These are phyloP conservation scores for Megaleporinus macrocephalus DNA, from an alignment of 2,113 vertebrate genomes.

Conservation along the genomic window DNA sequence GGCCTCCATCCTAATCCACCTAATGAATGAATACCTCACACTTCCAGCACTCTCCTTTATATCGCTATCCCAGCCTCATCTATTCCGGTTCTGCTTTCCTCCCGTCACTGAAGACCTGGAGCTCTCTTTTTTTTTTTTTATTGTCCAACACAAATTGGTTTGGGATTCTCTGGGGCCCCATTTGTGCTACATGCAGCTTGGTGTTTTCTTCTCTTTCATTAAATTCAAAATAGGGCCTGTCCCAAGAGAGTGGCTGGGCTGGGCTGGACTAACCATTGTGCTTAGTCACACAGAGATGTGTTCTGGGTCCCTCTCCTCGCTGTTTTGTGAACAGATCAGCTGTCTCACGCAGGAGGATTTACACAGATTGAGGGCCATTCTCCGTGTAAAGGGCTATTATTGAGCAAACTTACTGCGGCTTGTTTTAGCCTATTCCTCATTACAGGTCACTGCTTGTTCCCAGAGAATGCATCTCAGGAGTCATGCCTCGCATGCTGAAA, in stretches of 20 bases:
- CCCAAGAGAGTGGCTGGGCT: conserved; percentile 64
- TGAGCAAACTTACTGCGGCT: conserved; percentile 2
- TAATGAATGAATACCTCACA: conserved; percentile 62
- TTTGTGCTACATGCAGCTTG: conserved; percentile 64
- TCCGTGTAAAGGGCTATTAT: conserved; percentile 53
- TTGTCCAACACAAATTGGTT: conserved; percentile 69
- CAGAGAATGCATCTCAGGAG: neutral
- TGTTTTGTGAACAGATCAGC: conserved; percentile 60
- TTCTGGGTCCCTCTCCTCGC: conserved; percentile 58
- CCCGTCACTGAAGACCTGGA: conserved; percentile 60
- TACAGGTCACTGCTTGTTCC: neutral
- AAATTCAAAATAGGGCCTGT: conserved; percentile 69
- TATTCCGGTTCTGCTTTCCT: conserved; percentile 61
- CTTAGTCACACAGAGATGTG: conserved; percentile 63
- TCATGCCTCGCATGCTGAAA: conserved; percentile 8
- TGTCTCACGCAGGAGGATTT: conserved; percentile 63
- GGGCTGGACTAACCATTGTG: conserved; percentile 66
- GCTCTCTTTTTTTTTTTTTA: conserved; percentile 53
- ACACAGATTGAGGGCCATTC: conserved; percentile 56
- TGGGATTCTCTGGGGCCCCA: conserved; percentile 68
- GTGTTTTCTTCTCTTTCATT: conserved; percentile 72
- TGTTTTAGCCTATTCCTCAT: conserved; percentile 40
- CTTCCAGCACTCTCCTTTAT: conserved; percentile 50
- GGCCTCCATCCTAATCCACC: conserved; percentile 56
- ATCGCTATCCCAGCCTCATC: conserved; percentile 51